Percentiles rank a stretch among this genome's conserved stretches.
Evolutionary conservation across 2,888 invertebrate species (phyloP).

Genomic region (Myopa testacea): DNA sequence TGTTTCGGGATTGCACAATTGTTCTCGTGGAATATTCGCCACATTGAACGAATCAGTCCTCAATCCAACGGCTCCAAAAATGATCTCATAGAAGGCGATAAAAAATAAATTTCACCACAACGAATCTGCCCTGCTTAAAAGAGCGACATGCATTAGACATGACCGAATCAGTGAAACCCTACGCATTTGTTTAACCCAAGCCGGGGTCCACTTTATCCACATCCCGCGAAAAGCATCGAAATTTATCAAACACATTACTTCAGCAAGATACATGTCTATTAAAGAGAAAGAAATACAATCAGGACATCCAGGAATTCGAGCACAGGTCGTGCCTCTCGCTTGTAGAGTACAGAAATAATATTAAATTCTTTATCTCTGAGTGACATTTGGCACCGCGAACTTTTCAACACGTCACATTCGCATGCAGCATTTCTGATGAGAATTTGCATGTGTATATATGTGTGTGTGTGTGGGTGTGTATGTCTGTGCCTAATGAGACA

Average conservation of each 20-base stretch:
- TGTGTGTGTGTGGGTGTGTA: conserved; percentile 12
- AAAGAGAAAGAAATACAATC: not conserved
- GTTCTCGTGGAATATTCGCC: no score
- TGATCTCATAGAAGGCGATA: conserved; percentile 62
- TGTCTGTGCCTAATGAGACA: conserved; percentile 38
- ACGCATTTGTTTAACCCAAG: not conserved
- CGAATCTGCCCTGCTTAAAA: conserved; percentile 47
- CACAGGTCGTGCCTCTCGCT: not conserved
- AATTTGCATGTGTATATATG: not conserved
- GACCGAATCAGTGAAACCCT: not conserved
- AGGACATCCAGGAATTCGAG: not conserved
- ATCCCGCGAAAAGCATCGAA: no score
- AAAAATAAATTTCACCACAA: conserved; percentile 65
- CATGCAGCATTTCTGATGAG: conserved; percentile 22
- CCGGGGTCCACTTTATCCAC: no score
- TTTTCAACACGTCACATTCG: conserved; percentile 27
- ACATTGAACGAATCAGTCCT: no score
- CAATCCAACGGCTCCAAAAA: conserved; percentile 23
- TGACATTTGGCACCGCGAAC: conserved; percentile 49
- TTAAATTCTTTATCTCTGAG: conserved; percentile 49
- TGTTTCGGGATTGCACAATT: no score
- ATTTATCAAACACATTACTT: no score
- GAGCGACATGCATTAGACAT: not conserved
- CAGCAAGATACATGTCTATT: no score
- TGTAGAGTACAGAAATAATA: conserved; percentile 39